phyloP scores from a whole-genome alignment of 1,140 invertebrate species.

The Bombus ignitus region DNA sequence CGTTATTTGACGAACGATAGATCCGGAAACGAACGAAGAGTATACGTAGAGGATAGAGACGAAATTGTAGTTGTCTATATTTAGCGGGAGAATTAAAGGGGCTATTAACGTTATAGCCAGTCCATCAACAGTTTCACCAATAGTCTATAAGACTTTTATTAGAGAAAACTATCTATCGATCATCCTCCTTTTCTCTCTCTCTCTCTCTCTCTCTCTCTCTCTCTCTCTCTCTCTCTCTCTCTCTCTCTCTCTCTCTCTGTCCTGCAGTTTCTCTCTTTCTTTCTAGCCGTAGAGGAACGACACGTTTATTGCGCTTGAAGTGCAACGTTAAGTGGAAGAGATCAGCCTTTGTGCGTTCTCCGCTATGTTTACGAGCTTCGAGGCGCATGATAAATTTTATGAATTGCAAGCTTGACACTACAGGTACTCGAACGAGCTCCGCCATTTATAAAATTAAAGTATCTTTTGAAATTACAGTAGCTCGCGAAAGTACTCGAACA shows the following conservation, averaged over 20 bases:
- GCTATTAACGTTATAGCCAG: not conserved
- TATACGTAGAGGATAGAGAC: not conserved
- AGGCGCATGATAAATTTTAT: not conserved
- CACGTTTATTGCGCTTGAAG: conserved; percentile 44
- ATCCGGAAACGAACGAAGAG: not conserved
- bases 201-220: not conserved
- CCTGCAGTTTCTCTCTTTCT: no score
- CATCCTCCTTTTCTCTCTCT: not conserved
- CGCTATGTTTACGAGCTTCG: not conserved
- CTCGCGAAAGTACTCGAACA: not conserved
- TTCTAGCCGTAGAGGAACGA: not conserved
- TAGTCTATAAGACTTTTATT: conserved; percentile 1
- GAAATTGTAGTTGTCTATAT: no score
- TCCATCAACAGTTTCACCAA: not conserved
- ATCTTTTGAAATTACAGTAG: not conserved
- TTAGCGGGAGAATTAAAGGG: not conserved
- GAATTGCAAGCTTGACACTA: not conserved
- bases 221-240: not conserved
- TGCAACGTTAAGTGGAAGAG: conserved; percentile 55
- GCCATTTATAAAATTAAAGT: not conserved
- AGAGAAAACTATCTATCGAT: conserved; percentile 8
- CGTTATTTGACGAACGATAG: not conserved
- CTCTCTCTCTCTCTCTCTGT: not conserved
- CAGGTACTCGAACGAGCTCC: not conserved
- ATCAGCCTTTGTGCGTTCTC: conserved; percentile 34